Percentiles rank a stretch among this genome's conserved stretches.
phyloP scores from a whole-genome alignment of 2,888 invertebrate species.

The Chironomus riparius region DNA sequence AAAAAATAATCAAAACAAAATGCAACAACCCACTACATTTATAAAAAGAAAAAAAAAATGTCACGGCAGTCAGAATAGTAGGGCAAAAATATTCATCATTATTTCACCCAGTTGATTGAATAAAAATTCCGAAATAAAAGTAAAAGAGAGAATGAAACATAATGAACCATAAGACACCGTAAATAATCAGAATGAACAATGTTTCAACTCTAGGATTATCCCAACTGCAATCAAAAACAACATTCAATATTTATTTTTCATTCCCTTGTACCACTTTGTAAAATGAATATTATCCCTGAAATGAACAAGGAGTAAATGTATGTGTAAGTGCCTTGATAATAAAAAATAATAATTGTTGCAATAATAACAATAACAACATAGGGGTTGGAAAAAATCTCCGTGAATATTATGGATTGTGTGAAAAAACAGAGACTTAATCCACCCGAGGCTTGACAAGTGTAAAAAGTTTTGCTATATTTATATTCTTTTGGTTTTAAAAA shows the following conservation, averaged over 20 bases:
- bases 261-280: constrained; percentile 13
- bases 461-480: constrained; percentile 28
- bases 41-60: no score
- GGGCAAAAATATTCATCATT: no score
- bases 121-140: not conserved
- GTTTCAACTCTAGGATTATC: constrained; percentile 16
- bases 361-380: constrained; percentile 15
- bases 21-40: no score
- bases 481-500: constrained; percentile 1
- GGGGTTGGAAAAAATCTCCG: constrained; percentile 18
- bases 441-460: constrained; percentile 22
- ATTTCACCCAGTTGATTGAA: no score
- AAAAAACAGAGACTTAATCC: constrained; percentile 46
- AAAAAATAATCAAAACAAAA: no score
- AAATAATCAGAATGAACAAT: constrained; percentile 24
- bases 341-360: constrained; percentile 23
- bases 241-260: constrained; percentile 27
- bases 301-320: not conserved
- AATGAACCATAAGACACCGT: constrained; percentile 28
- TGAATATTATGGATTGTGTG: constrained; percentile 30
- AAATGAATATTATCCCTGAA: not conserved
- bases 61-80: no score
- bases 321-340: not conserved
- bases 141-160: not conserved
- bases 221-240: constrained; percentile 24